A percentile compares a stretch with the other conserved stretches of the same genome.
Evolutionary conservation across 23 tunicate species (phyloP).

Genomic region (Diplosoma virens): DNA sequence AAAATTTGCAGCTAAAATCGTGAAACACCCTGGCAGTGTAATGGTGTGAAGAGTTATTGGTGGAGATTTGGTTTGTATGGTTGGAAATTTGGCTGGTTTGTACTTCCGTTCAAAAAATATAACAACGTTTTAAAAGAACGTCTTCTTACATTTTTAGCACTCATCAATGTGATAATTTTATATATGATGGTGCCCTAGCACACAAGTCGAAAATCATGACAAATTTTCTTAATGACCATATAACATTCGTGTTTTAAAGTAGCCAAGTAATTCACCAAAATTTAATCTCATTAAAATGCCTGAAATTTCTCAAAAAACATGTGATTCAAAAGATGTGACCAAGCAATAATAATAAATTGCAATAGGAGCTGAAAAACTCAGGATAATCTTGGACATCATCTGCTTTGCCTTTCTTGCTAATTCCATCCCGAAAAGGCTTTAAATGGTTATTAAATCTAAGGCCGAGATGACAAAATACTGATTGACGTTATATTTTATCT

Average conservation of each 20-base stretch:
- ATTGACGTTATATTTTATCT: not conserved
- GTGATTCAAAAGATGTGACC: not conserved
- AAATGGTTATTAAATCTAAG: not conserved
- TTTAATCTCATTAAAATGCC: not conserved
- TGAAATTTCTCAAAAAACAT: not conserved
- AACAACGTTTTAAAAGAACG: not conserved
- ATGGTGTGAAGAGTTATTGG: not conserved
- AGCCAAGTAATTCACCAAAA: not conserved
- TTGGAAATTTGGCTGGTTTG: not conserved
- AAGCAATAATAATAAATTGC: not conserved
- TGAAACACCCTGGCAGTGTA: not conserved
- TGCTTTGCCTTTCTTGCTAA: not conserved
- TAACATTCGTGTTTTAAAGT: not conserved
- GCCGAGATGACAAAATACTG: not conserved
- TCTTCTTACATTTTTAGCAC: not conserved
- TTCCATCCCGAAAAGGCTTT: not conserved
- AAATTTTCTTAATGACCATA: not conserved
- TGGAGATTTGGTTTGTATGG: not conserved
- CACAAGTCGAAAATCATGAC: not conserved
- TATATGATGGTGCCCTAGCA: not conserved
- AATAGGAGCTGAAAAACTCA: not conserved
- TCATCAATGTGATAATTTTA: not conserved
- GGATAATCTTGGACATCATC: not conserved
- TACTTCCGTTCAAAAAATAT: not conserved
- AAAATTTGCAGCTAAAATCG: not conserved